These are phyloP conservation scores for Galeruca laticollis DNA, from an alignment of 2,888 invertebrate genomes.

Conservation along the genomic window DNA sequence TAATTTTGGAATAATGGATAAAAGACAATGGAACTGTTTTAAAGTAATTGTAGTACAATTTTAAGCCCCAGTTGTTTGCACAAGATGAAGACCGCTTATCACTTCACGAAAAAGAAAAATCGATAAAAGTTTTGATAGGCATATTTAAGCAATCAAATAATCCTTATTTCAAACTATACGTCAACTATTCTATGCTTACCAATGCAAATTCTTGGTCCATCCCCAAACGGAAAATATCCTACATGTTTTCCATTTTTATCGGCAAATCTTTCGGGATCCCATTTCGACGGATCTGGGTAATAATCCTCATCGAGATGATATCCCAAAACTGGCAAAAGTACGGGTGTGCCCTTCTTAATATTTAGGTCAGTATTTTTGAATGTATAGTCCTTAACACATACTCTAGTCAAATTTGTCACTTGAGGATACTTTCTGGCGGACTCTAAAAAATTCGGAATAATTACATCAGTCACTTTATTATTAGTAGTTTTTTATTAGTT, in stretches of 20 bases:
- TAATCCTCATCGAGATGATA: constrained; percentile 61
- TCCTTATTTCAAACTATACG: no score
- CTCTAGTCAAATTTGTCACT: constrained; percentile 52
- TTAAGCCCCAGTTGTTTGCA: no score
- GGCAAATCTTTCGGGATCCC: constrained; percentile 63
- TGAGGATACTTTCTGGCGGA: constrained; percentile 63
- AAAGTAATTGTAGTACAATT: no score
- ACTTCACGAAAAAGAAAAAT: no score
- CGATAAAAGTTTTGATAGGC: no score
- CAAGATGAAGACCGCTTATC: no score
- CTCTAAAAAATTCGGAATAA: constrained; percentile 58
- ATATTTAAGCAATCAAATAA: no score
- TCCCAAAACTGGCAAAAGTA: constrained; percentile 57
- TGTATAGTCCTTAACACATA: constrained; percentile 53
- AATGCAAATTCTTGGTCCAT: constrained; percentile 59
- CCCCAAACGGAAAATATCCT: constrained; percentile 58
- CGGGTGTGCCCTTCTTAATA: constrained; percentile 56
- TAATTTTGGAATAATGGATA: no score
- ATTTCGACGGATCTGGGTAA: constrained; percentile 62
- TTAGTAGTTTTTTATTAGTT: no score
- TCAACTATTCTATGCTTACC: constrained; percentile 46
- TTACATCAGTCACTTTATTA: not conserved
- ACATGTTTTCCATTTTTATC: constrained; percentile 56
- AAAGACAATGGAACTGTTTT: no score
- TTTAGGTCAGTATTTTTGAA: constrained; percentile 47